Percentiles rank a stretch among this genome's conserved stretches.
phyloP scores from a whole-genome alignment of 2,888 invertebrate species.

The Chrysodeixis includens region DNA sequence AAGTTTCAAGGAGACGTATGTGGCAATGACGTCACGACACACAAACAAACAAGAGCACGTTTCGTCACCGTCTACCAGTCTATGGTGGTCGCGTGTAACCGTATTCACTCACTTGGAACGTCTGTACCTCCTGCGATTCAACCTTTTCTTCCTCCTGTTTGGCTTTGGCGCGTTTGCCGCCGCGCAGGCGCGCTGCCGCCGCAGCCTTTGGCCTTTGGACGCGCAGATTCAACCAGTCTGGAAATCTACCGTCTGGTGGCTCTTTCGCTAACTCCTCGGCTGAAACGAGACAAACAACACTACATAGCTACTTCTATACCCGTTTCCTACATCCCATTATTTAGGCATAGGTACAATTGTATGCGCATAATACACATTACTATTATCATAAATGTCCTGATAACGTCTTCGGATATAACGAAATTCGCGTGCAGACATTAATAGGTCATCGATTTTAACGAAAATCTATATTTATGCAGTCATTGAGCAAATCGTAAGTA shows the following conservation, averaged over 20 bases:
- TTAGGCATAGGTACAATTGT: conserved; percentile 4
- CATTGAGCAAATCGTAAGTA: conserved; percentile 53
- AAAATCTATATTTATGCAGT: conserved; percentile 49
- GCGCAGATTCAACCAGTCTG: conserved; percentile 83
- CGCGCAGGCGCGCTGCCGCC: conserved; percentile 77
- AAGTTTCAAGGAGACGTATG: conserved; percentile 59
- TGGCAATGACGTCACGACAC: conserved; percentile 48
- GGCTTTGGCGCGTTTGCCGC: conserved; percentile 74
- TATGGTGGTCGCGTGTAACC: conserved; percentile 59
- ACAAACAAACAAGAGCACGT: conserved; percentile 63
- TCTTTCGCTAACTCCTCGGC: conserved; percentile 86
- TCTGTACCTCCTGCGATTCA: conserved; percentile 68
- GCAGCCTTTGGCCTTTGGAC: conserved; percentile 79
- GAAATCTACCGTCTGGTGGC: conserved; percentile 82
- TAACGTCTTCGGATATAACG: conserved; percentile 32
- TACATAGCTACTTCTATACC: conserved; percentile 17
- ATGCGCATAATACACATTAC: conserved; percentile 3
- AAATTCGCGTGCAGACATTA: conserved; percentile 65
- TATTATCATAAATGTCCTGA: conserved; percentile 21
- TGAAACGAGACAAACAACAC: conserved; percentile 61
- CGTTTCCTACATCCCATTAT: background rate
- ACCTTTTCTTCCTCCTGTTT: conserved; percentile 62
- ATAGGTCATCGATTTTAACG: conserved; percentile 69
- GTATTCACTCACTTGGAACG: conserved; percentile 79
- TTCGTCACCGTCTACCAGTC: conserved; percentile 57